phyloP scores from a whole-genome alignment of 2,113 vertebrate species.

The Pygoscelis adeliae region DNA sequence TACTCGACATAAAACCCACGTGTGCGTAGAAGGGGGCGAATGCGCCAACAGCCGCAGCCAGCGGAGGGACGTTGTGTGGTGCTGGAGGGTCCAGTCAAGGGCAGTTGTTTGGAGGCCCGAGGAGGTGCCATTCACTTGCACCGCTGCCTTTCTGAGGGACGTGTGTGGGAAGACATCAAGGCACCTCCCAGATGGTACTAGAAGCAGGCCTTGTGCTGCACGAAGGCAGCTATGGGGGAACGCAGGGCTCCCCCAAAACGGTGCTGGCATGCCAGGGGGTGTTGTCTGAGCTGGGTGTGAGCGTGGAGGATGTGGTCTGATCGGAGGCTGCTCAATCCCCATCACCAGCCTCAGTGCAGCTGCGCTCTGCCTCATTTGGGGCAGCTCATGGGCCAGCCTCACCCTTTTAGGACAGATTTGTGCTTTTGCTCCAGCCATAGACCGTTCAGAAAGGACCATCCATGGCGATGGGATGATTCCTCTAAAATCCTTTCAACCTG shows the following conservation, averaged over 20 bases:
- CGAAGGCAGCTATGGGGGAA: background rate
- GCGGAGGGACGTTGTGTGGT: too few species aligned
- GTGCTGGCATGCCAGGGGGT: background rate
- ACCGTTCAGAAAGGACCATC: background rate
- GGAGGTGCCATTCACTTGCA: background rate
- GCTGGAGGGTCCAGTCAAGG: background rate
- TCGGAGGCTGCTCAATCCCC: background rate
- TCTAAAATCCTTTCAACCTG: background rate
- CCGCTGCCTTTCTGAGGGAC: background rate
- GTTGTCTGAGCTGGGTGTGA: background rate
- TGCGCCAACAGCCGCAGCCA: background rate
- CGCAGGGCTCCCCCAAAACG: background rate
- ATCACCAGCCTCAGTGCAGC: background rate
- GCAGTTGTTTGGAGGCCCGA: background rate
- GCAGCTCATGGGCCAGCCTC: background rate
- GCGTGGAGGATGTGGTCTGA: accelerated
- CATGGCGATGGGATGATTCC: background rate
- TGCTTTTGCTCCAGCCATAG: background rate
- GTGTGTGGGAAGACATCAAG: background rate
- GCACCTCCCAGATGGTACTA: background rate
- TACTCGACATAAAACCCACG: background rate
- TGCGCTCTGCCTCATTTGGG: accelerated
- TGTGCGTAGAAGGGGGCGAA: background rate
- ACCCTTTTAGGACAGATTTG: background rate
- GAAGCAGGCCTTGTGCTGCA: background rate